Conservation (phyloP, 2,113 vertebrate species). For the Penelope pileata region DNA sequence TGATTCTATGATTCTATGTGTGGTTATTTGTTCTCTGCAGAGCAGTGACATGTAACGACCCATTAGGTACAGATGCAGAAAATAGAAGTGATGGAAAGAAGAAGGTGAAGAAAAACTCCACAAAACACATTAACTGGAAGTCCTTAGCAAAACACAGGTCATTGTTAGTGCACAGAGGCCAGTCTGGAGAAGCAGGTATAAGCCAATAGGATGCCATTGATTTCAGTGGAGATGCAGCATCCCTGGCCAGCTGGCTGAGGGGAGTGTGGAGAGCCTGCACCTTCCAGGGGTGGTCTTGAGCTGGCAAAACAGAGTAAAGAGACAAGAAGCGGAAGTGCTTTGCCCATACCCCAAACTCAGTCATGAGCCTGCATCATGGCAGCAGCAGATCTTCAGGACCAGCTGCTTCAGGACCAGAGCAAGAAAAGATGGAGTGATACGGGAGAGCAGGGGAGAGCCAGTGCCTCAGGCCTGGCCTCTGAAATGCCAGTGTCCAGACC, state of each 20-base stretch:
- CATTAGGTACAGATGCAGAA: neutral
- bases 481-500: neutral
- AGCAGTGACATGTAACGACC: neutral
- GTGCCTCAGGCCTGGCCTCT: neutral
- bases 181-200: neutral
- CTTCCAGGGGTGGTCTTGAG: neutral
- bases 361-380: accelerated
- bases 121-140: neutral
- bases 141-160: neutral
- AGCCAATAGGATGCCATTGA: neutral
- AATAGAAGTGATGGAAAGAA: neutral
- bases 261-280: neutral
- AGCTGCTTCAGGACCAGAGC: neutral
- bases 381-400: neutral
- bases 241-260: neutral
- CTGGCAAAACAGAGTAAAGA: neutral
- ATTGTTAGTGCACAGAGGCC: neutral
- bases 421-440: neutral
- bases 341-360: neutral
- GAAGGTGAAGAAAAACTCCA: neutral
- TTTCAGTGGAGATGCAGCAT: neutral
- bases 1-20: too few species aligned
- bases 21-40: neutral
- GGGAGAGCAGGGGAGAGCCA: neutral
- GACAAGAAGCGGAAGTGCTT: neutral